Conservation (phyloP, 30 jellyfish, hydroid and myxozoan species). For the Turritopsis dohrnii region DNA sequence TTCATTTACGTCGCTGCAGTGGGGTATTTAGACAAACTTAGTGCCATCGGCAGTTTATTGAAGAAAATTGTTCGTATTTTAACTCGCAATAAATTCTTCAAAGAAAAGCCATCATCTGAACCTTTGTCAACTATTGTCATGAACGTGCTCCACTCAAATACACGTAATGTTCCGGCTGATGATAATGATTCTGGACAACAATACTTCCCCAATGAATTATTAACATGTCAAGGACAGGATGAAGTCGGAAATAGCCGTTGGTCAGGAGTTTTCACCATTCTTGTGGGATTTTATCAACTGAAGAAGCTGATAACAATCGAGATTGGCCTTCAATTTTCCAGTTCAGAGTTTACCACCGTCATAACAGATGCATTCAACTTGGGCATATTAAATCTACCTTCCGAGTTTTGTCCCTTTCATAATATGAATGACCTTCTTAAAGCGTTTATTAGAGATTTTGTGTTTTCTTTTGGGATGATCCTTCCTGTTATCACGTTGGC, state of each 20-base stretch:
- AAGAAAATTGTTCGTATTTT: not conserved
- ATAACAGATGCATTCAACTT: not conserved
- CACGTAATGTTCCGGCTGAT: not conserved
- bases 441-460: not conserved
- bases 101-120: not conserved
- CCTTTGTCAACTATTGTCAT: not conserved
- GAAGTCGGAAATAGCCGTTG: not conserved
- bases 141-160: not conserved
- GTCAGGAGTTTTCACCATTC: not conserved
- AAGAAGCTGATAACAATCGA: not conserved
- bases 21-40: not conserved
- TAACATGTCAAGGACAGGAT: not conserved
- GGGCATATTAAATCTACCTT: not conserved
- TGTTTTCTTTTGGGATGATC: not conserved
- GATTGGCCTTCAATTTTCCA: not conserved
- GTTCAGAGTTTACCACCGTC: not conserved
- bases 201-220: not conserved
- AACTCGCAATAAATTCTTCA: not conserved
- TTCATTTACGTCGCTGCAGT: not conserved
- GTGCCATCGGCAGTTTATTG: not conserved
- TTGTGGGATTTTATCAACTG: not conserved
- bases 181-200: not conserved
- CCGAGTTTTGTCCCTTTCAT: not conserved
- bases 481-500: not conserved
- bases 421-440: not conserved